Conservation (phyloP, 2,888 invertebrate species). For the Lithophane leautieri region DNA sequence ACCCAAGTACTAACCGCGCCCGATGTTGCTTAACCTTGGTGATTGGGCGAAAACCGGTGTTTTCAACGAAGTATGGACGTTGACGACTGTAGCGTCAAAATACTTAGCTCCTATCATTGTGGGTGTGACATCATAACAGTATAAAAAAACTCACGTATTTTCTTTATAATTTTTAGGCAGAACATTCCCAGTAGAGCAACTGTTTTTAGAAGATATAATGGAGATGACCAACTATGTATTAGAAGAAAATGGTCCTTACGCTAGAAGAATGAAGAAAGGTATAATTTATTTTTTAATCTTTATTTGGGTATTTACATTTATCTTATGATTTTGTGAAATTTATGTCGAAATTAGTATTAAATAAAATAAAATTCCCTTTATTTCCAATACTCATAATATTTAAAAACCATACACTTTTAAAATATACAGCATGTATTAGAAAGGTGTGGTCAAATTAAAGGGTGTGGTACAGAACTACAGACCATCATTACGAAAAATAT, state of each 20-base stretch:
- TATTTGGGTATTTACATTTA: slow-evolving; percentile 18
- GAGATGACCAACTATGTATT: slow-evolving; percentile 89
- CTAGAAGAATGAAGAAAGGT: slow-evolving; percentile 92
- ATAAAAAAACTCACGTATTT: neutral
- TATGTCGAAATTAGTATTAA: too few species aligned
- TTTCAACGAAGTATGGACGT: slow-evolving; percentile 67
- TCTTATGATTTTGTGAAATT: neutral
- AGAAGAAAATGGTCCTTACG: slow-evolving; percentile 90
- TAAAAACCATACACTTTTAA: neutral
- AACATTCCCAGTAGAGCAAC: slow-evolving; percentile 95
- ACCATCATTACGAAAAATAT: too few species aligned
- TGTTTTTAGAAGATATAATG: slow-evolving; percentile 95
- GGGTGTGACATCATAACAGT: neutral
- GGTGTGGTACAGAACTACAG: too few species aligned
- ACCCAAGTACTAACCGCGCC: slow-evolving; percentile 84
- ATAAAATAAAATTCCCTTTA: neutral
- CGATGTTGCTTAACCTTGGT: slow-evolving; percentile 85
- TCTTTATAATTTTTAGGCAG: slow-evolving; percentile 85
- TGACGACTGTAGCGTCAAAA: slow-evolving; percentile 22
- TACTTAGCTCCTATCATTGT: neutral
- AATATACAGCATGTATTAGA: too few species aligned
- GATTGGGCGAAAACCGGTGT: slow-evolving; percentile 85
- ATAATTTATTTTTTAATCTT: slow-evolving; percentile 58
- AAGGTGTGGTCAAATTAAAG: too few species aligned
- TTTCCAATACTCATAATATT: neutral